Evolutionary conservation across 2,888 invertebrate genomes (phyloP), one percentile per base, ranked within the genome.

Genomic region (Pammene fasciana): DNA sequence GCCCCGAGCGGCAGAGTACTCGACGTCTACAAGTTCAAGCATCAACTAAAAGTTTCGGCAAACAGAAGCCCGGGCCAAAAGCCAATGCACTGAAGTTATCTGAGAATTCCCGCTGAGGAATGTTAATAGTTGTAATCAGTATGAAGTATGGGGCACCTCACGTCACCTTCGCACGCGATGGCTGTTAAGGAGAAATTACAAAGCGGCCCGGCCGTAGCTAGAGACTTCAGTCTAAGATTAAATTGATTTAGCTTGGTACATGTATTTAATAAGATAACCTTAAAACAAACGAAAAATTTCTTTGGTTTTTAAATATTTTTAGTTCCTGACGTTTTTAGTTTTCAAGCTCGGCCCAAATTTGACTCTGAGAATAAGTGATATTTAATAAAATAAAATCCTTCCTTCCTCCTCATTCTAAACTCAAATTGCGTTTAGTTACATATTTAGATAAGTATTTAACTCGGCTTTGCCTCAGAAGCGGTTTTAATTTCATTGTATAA

Each of bases 21-120:
- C 38, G 38, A 50, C 8, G 26, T 50, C 36, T 34, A 9, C 45
- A 65, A 45, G 54, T 65, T 65, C 14, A 52, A 59, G 41, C 38
- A 11, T 41, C 48, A 57, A 59, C 59, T 52, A 52, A 66, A 52
- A 52, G 66, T 67, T 48, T 13, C 43, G 26, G 38, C 41, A 26
- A 41, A 75, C 76, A 74, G 76, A 75, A 76, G 73, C 73, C 68
- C 54, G 71, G 67, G 68, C 71, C 67, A 75, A 73, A 72, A 74
- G 72, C 73, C 75, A 75, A 76, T 74, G 75, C 75, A 74, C 75
- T 71, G 70, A 75, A 86, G 86, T 83, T 89, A 90, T 90, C 90
- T 88, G 87, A 90, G 88, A 87, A 90, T 89, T 89, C 89, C 87
- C 83, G 79, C 81, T 83, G 80, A 88, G 85, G 90, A 90, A 92